Base-by-base conservation (phyloP, 2,888 invertebrate species). In the Apamea epomidion region DNA sequence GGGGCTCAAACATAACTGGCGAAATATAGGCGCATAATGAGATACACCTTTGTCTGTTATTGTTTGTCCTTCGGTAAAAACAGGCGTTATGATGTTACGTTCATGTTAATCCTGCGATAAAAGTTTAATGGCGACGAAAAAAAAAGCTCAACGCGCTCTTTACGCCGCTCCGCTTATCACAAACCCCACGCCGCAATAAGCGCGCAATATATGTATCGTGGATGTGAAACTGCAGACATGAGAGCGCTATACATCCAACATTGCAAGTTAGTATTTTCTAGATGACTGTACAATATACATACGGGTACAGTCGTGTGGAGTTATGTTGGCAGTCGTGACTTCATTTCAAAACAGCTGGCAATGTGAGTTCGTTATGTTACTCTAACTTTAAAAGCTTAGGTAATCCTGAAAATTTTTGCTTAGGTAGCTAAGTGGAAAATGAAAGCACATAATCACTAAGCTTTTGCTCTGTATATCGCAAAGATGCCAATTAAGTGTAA, bases 281-380 rank as follows among this genome's bases (percentile, higher is more conserved):
- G 71, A 78, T 60, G 87, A 87, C 79, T 84, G 87, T 89, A 87
- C 88, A 85, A 82, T 90, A 80, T 81, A 89, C 76, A 86, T 75
- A 75, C 21, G 74, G 21, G 75, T 76, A 84, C 75, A 84, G 64
- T 79, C 83, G 68, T 45, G 78, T 42, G 45, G 73, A 85, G 80
- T 87, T 75, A 87, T 76, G 76, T 74, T 71, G 32, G 83, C 45
- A 69, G 69, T 76, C 70, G 82, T 82, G 88, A 88, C 82, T 87
- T 79, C 70, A 87, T 84, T 65, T 69, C 64, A 65, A 62, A 75
- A 78, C 75, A 83, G 84, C 79, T 89, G 78, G 78, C 69, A 51
- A 69, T 78, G 60, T 80, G 68, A 76, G 37, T 74, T 76, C 25
- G 76, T 79, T 83, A n/a, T 68, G 71, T 84, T 68, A 72, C 60